Evolutionary conservation across 2,113 vertebrate species (phyloP), one percentile per base, ranked within the genome.

Genomic region (Genyomyrus donnyi): DNA sequence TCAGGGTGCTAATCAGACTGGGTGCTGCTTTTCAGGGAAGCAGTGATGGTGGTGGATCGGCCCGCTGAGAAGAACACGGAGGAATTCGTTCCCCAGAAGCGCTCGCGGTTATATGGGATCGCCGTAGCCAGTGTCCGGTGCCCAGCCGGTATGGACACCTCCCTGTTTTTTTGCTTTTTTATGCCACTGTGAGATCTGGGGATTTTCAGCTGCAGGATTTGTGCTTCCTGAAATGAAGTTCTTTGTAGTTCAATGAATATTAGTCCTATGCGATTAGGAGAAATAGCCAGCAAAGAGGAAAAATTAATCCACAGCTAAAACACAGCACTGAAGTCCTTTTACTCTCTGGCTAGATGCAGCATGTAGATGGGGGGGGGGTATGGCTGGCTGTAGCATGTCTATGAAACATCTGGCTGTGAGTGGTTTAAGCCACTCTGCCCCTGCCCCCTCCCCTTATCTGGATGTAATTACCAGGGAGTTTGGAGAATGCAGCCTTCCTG

Each of bases 51-150:
- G 4, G 94, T 98, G 46, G 97, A 98, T 91, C 96, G 94, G 2
- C 93, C 90, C 0, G 52, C 95, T 80, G 95, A 94, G 85, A 95
- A 89, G 45, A 97, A 98, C 93, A 96, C 91, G 0, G 97, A 98
- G 1, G 94, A 95, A 86, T 98, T 97, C 90, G 96, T 97, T 88
- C 98, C 98, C 0, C 95, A 97, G 93, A 99, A 96, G 92, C 97
- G 97, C 80, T 97, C 97, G 0, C 96, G 98, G 6, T 94, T 96
- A 1, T 99, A 99, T 1, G 98, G 98, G 92, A 96, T 99, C 94
- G 94, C 97, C 89, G 93, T 95, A 9, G 95, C 96, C 56, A 95
- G 96, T 90, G 93, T 96, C 88, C 97, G 95, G 92, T 97, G 97
- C 92, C 97, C 96, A 66, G 94, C 93, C 96, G 97, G 97, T 97